Base-by-base conservation (phyloP, 2,113 vertebrate species). In the Anolis sagrei region DNA sequence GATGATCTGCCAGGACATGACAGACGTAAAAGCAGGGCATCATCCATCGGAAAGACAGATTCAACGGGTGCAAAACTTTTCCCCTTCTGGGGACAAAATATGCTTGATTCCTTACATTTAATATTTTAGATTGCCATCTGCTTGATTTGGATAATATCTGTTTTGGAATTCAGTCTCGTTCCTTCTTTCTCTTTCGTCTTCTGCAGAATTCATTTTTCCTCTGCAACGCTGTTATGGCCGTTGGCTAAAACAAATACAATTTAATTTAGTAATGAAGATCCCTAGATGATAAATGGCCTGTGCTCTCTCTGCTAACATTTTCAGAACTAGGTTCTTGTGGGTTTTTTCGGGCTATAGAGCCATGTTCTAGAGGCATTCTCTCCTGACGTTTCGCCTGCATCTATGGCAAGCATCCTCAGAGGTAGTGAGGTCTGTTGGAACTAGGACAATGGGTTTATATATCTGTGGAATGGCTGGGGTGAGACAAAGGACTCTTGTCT, bases 241-340 rank as follows among this genome's bases (percentile, higher is more conserved):
- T 49, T 76, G 70, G 72, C 82, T 25, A 70, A 74, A 75, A n/a
- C 34, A 48, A 83, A 83, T 83, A 44, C 29, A 11, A 62, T 75
- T 84, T 77, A 75, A 36, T 69, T 84, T 51, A 49, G 51, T 84
- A 68, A 69, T 51, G 44, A 29, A 36, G 34, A 18, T 51, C n/a
- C 54, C 32, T 39, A 9, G 8, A 29, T 32, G 14, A 77, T 68
- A 62, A 69, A 84, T 16, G n/a, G 19, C 19, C 18, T n/a, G 9
- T n/a, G n/a, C 7, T 76, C 61, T 81, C 34, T 79, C 69, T 10
- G n/a, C 29, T 29, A 62, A 10, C 36, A n/a, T 68, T 48, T 6
- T 23, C 62, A 68, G 29, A 61, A 36, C 44, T n/a, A n/a, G n/a
- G n/a, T n/a, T n/a, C n/a, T n/a, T n/a, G n/a, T n/a, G n/a, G n/a